Conservation (phyloP, 1,140 invertebrate genomes). For the Drosophila ohnishii region DNA sequence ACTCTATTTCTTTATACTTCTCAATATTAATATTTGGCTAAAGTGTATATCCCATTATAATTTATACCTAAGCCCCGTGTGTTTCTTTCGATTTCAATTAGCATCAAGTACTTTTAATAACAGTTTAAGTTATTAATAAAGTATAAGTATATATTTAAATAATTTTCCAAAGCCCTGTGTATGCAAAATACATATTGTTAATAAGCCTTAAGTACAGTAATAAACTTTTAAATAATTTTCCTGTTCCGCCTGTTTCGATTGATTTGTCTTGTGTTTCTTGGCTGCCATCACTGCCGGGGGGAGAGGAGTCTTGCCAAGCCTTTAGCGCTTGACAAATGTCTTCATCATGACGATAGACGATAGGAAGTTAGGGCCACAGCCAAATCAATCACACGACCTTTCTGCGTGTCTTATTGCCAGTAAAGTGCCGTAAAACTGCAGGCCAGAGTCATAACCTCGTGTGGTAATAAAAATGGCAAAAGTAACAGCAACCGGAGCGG, state of each 20-base stretch:
- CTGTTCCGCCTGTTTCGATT: slow-evolving; percentile 1
- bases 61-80: background rate
- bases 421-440: slow-evolving; percentile 29
- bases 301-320: background rate
- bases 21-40: background rate
- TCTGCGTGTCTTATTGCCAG: slow-evolving; percentile 21
- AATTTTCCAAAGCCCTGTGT: too few species aligned
- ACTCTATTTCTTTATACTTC: background rate
- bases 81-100: background rate
- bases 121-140: background rate
- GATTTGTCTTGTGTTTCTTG: background rate
- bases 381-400: slow-evolving; percentile 38
- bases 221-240: background rate
- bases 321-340: slow-evolving; percentile 34
- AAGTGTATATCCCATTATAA: background rate
- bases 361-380: slow-evolving; percentile 22
- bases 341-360: slow-evolving; percentile 22
- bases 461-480: slow-evolving; percentile 18
- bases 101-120: background rate
- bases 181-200: background rate
- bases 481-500: slow-evolving; percentile 49
- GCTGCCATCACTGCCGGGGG: slow-evolving; percentile 3
- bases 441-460: slow-evolving; percentile 38
- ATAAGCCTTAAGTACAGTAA: background rate
- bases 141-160: background rate